phyloP scores from a whole-genome alignment of 2,888 invertebrate species.

The Apocheima hispidaria region DNA sequence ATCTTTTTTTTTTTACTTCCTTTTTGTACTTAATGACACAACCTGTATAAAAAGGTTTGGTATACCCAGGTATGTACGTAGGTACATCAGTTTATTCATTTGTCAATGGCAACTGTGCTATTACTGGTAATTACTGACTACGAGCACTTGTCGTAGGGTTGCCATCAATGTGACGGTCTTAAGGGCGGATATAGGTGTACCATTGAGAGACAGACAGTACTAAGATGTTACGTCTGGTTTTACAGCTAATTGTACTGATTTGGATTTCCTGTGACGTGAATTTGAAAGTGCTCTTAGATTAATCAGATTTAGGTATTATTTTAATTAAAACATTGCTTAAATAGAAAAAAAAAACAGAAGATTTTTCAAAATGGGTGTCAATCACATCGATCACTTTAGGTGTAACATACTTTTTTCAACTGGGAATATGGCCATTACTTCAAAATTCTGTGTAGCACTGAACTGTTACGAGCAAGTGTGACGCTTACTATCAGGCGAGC shows the following conservation, averaged over 20 bases:
- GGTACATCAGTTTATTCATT: constrained; percentile 57
- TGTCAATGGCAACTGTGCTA: constrained; percentile 62
- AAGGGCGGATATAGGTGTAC: constrained; percentile 16
- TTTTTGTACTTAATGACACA: not conserved
- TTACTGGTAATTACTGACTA: constrained; percentile 60
- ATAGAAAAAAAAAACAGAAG: too few species aligned
- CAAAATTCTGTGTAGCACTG: too few species aligned
- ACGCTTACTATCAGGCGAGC: too few species aligned
- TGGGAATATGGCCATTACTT: too few species aligned
- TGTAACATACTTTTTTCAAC: too few species aligned
- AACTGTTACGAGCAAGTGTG: too few species aligned
- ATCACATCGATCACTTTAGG: too few species aligned
- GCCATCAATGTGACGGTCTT: constrained; percentile 32
- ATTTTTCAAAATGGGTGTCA: too few species aligned
- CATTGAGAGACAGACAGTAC: not conserved
- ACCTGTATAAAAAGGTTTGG: constrained; percentile 3
- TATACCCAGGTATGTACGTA: not conserved
- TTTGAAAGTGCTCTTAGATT: not conserved
- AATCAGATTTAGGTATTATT: too few species aligned
- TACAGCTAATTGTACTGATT: not conserved
- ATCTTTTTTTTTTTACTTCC: too few species aligned
- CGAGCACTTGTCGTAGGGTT: constrained; percentile 52
- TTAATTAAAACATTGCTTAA: too few species aligned
- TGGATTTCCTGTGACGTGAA: not conserved
- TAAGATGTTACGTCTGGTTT: not conserved